Base-by-base conservation (phyloP, 2,113 vertebrate genomes). In the Cryptoleucopteryx plumbea region DNA sequence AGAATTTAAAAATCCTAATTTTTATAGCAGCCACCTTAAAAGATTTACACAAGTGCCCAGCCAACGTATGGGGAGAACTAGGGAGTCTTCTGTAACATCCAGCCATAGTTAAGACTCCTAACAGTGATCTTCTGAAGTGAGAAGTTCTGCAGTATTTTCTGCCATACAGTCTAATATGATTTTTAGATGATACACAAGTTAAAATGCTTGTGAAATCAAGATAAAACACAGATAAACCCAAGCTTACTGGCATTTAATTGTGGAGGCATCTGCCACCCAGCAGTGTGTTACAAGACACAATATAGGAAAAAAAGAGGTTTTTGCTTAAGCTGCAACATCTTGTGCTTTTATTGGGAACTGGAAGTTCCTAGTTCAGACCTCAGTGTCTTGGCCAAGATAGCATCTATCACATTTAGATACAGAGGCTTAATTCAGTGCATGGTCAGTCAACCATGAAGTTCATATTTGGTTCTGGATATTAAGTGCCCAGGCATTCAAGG, bases 351-450 rank as follows among this genome's bases (percentile, higher is more conserved):
- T 38, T 93, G 26, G 56, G 63, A 94, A 74, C 29, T 86, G 55
- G 63, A 95, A 81, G 50, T 95, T 93, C 43, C 27, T 78, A 26
- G 13, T 92, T 82, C 16, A 52, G 56, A 86, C 11, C 3, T 67
- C 80, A 71, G 8, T 86, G 79, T 92, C 78, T 93, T 93, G 65
- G 29, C 19, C 52, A 68, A 87, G 86, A 94, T 91, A 94, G 8
- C 32, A 90, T 90, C 88, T 95, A 88, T 96, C 88, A 95, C 59
- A 86, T 86, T 92, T 95, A 93, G 93, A 91, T 91, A 90, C 25
- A 89, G 77, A 78, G 17, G 32, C 11, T 95, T 91, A 89, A 92
- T 91, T 92, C 93, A 86, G 77, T 56, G 65, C 78, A 75, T 94
- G 88, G 53, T 36, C 86, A 84, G 56, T 89, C 86, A 94, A 89